phyloP scores from a whole-genome alignment of 1,140 invertebrate genomes.

The Drosophila quadrilineata region DNA sequence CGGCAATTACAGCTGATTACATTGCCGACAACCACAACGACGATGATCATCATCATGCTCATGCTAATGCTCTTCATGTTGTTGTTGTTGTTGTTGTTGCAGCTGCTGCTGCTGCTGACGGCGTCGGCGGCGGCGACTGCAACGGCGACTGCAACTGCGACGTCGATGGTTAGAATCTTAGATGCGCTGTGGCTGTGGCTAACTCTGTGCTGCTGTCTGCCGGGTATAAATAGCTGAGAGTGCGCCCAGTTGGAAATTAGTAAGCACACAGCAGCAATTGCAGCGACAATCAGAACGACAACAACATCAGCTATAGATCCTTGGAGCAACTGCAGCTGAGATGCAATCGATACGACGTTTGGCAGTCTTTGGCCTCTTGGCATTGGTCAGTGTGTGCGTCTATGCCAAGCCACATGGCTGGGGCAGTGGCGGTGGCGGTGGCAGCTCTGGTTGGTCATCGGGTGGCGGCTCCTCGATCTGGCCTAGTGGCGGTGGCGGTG shows the following conservation, averaged over 20 bases:
- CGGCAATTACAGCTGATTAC: slow-evolving; percentile 75
- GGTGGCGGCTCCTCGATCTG: slow-evolving; percentile 38
- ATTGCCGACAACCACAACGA: slow-evolving; percentile 24
- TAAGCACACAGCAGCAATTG: slow-evolving; percentile 63
- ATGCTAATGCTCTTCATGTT: neutral
- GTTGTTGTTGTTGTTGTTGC: neutral
- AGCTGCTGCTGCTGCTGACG: slow-evolving; percentile 1
- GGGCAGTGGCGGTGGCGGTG: slow-evolving; percentile 29
- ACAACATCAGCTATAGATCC: neutral
- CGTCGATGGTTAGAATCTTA: slow-evolving; percentile 38
- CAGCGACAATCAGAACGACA: slow-evolving; percentile 6
- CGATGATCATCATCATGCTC: neutral
- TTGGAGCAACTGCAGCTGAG: slow-evolving; percentile 30
- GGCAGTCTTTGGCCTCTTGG: slow-evolving; percentile 38
- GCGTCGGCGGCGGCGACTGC: neutral
- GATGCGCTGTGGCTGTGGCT: slow-evolving; percentile 42
- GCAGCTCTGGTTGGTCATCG: slow-evolving; percentile 36
- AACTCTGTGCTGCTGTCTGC: neutral
- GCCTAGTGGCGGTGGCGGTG: slow-evolving; percentile 18
- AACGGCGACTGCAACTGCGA: neutral
- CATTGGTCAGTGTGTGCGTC: slow-evolving; percentile 31
- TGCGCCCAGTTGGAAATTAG: slow-evolving; percentile 61
- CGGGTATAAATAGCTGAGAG: slow-evolving; percentile 68
- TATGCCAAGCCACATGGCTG: slow-evolving; percentile 58
- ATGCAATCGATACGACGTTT: slow-evolving; percentile 56